A percentile compares a stretch with the other conserved stretches of the same genome.
Conservation (phyloP, 2,888 invertebrate species). For the Altica lythri region DNA sequence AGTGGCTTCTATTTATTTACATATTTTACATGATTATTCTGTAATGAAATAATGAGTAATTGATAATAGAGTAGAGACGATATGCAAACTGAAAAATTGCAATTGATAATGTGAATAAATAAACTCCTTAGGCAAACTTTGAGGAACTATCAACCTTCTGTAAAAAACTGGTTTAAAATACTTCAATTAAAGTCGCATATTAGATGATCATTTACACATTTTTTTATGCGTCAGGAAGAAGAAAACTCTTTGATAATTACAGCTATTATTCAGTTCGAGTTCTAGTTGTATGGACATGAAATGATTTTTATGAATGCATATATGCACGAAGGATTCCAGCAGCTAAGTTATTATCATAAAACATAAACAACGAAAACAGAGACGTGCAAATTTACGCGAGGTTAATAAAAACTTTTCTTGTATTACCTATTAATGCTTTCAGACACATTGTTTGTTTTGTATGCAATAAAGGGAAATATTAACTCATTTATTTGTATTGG, state of each 20-base stretch:
- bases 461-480: too few relatives aligned
- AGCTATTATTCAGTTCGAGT: constrained; percentile 10
- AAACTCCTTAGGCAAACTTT: too few relatives aligned
- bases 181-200: constrained; percentile 13
- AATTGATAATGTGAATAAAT: too few relatives aligned
- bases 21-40: too few relatives aligned
- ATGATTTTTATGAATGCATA: constrained; percentile 12
- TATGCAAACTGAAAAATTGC: too few relatives aligned
- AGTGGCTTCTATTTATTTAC: too few relatives aligned
- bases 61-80: too few relatives aligned
- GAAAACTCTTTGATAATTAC: constrained; percentile 10
- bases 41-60: too few relatives aligned
- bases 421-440: too few relatives aligned
- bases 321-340: constrained; percentile 6
- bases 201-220: constrained; percentile 17
- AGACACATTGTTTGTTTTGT: too few relatives aligned
- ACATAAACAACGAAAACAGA: not conserved
- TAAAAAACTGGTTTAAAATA: constrained; percentile 49
- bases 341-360: constrained; percentile 7
- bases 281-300: constrained; percentile 14
- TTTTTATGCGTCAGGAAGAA: constrained; percentile 13
- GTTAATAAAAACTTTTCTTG: not conserved
- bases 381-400: not conserved
- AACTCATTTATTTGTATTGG: too few relatives aligned
- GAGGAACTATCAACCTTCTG: too few relatives aligned